A percentile compares a stretch with the other conserved stretches of the same genome.
These are phyloP conservation scores for Argynnis bischoffii DNA, from an alignment of 2,888 invertebrate genomes.

Conservation along the genomic window DNA sequence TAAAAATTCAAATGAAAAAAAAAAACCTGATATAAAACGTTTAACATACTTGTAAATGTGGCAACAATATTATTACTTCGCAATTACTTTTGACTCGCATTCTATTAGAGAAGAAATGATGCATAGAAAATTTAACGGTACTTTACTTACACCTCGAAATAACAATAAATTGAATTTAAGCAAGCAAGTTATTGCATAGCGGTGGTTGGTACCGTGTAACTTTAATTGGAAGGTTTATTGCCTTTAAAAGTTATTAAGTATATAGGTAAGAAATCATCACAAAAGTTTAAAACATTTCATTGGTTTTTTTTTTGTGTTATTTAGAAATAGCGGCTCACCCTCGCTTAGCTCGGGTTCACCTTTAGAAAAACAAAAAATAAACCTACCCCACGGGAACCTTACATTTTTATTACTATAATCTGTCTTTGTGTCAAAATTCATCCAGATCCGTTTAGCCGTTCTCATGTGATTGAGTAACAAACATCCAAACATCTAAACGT, in stretches of 20 bases:
- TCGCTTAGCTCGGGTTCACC: no score
- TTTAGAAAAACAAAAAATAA: no score
- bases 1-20: background rate
- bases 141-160: conserved; percentile 28
- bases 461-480: no score
- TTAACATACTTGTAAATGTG: background rate
- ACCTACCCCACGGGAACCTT: no score
- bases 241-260: conserved; percentile 7
- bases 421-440: no score
- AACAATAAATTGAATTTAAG: conserved; percentile 29
- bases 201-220: conserved; percentile 28
- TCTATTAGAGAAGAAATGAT: conserved; percentile 21
- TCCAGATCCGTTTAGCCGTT: no score
- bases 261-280: background rate
- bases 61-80: background rate
- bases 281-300: background rate
- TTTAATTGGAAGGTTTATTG: conserved; percentile 36
- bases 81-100: conserved; percentile 16
- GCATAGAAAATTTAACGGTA: conserved; percentile 24
- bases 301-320: no score
- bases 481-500: no score
- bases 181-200: conserved; percentile 33
- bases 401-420: no score
- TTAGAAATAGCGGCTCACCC: no score
- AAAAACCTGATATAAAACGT: background rate